phyloP scores from a whole-genome alignment of 2,113 vertebrate species.

The Mirounga angustirostris region DNA sequence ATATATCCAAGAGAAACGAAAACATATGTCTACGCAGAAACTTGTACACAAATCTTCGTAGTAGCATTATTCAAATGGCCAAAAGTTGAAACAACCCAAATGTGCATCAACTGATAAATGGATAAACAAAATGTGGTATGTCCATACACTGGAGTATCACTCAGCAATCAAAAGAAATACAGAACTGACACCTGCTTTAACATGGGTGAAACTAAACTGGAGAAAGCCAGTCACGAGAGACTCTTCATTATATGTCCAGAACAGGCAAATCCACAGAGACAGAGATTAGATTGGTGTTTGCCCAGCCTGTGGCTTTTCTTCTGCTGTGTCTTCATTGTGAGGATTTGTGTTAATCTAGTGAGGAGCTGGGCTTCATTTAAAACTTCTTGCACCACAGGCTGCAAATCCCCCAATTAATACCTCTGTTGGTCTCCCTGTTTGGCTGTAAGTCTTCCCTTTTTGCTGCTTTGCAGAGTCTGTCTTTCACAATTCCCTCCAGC shows the following conservation, averaged over 20 bases:
- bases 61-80: background rate
- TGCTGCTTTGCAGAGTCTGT: background rate
- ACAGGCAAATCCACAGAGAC: background rate
- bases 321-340: background rate
- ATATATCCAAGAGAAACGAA: background rate
- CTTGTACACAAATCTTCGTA: background rate
- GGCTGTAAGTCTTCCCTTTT: background rate
- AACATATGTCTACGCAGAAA: background rate
- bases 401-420: too few species aligned
- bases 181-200: background rate
- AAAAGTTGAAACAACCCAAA: background rate
- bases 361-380: background rate
- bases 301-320: background rate
- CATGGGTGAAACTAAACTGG: background rate
- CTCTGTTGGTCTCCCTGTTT: background rate
- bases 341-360: background rate
- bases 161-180: background rate
- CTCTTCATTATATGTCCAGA: background rate
- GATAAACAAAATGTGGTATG: background rate
- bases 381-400: background rate
- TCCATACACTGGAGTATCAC: background rate
- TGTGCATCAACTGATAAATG: background rate
- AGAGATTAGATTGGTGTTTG: background rate
- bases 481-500: background rate
- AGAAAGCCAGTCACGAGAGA: background rate